phyloP scores from a whole-genome alignment of 2,113 vertebrate species.

The Tetrax tetrax region DNA sequence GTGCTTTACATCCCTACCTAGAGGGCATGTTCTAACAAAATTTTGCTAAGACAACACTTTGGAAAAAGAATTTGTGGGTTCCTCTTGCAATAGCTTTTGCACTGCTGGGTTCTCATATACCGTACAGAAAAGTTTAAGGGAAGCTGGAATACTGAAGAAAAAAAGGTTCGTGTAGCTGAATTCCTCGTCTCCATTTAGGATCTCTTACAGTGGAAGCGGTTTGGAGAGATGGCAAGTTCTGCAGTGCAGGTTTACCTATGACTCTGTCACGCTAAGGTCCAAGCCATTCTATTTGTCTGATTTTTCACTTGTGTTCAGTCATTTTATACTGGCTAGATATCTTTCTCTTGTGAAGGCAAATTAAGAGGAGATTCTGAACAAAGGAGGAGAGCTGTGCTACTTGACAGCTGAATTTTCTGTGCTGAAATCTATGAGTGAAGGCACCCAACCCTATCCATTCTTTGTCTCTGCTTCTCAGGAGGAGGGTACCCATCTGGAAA shows the following conservation, averaged over 20 bases:
- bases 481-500: neutral
- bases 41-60: neutral
- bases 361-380: neutral
- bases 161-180: neutral
- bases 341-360: neutral
- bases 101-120: neutral
- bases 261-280: neutral
- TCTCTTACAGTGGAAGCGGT: neutral
- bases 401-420: conserved; percentile 15
- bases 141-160: neutral
- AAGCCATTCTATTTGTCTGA: neutral
- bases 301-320: neutral
- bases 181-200: neutral
- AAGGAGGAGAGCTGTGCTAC: neutral
- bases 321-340: neutral
- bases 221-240: neutral
- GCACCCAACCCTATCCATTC: neutral
- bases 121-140: neutral
- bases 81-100: neutral
- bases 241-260: neutral
- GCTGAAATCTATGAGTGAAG: conserved; percentile 2
- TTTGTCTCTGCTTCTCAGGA: neutral
- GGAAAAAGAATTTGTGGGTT: neutral
- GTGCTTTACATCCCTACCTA: neutral
- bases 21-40: neutral